These are phyloP conservation scores for Rotaria magnacalcarata DNA, from an alignment of 2,888 invertebrate genomes.

Conservation along the genomic window DNA sequence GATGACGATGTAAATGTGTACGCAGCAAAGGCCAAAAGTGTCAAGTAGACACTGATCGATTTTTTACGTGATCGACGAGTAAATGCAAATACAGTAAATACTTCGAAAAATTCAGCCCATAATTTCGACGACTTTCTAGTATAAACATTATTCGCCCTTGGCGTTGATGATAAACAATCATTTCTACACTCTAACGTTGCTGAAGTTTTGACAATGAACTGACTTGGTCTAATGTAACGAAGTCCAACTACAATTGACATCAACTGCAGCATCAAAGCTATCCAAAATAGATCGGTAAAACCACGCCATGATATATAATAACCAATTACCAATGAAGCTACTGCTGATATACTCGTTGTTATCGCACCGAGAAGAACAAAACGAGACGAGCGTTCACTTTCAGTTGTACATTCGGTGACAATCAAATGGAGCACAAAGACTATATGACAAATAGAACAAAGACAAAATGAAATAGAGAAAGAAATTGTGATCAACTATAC, in stretches of 20 bases:
- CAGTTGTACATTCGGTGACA: not conserved
- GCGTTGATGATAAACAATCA: not conserved
- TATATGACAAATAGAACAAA: too few relatives aligned
- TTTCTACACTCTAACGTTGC: not conserved
- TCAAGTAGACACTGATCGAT: not conserved
- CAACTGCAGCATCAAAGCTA: not conserved
- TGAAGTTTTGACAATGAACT: not conserved
- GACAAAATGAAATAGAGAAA: too few relatives aligned
- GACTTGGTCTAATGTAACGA: not conserved
- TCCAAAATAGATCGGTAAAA: not conserved
- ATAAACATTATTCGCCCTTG: too few relatives aligned
- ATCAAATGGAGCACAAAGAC: not conserved
- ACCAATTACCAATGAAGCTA: not conserved
- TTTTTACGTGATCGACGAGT: not conserved
- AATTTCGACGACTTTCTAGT: not conserved
- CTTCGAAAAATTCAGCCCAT: not conserved
- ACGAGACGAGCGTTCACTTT: not conserved
- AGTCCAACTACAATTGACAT: not conserved
- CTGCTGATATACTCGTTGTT: not conserved
- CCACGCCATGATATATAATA: not conserved
- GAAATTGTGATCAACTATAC: not conserved
- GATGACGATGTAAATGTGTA: not conserved
- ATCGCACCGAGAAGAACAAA: not conserved
- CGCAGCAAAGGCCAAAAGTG: not conserved
- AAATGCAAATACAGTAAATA: not conserved